These are phyloP conservation scores for Florisuga fusca DNA, from an alignment of 2,797 vertebrate species.

Conservation along the genomic window DNA sequence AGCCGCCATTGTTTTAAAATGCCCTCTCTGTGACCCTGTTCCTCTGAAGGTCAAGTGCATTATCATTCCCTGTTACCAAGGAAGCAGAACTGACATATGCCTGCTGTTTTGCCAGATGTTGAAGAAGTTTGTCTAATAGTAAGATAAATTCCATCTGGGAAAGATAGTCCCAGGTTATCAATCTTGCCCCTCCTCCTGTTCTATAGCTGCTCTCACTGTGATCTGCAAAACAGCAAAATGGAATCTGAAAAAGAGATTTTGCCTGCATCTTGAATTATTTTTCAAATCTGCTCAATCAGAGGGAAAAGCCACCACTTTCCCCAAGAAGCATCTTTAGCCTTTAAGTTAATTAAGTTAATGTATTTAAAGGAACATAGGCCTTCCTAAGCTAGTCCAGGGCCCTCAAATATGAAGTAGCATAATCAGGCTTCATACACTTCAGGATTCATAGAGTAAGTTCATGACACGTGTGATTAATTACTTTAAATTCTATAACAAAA, in stretches of 20 bases:
- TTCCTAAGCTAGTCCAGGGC: not conserved
- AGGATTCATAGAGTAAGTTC: not conserved
- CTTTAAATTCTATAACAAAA: not conserved
- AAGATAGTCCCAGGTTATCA: constrained; percentile 8
- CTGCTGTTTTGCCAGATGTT: constrained; percentile 71
- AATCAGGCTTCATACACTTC: not conserved
- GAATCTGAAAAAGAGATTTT: not conserved
- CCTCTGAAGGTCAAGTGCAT: constrained; percentile 75
- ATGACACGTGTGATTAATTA: not conserved
- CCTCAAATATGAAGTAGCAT: not conserved
- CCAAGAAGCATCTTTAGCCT: not conserved
- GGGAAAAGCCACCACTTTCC: not conserved
- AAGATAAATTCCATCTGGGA: constrained; percentile 52
- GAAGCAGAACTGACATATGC: constrained; percentile 65
- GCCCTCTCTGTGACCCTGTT: constrained; percentile 71
- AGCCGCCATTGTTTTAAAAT: constrained; percentile 63
- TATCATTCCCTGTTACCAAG: constrained; percentile 74
- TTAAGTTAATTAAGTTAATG: not conserved
- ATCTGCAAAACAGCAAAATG: not conserved
- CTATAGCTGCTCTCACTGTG: not conserved
- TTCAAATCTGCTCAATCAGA: constrained; percentile 15
- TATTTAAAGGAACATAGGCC: not conserved
- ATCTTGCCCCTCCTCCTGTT: not conserved
- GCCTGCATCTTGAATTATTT: constrained; percentile 10
- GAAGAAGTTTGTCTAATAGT: constrained; percentile 60